A percentile compares a stretch with the other conserved stretches of the same genome.
phyloP scores from a whole-genome alignment of 2,888 invertebrate genomes.

The Monopis laevigella region DNA sequence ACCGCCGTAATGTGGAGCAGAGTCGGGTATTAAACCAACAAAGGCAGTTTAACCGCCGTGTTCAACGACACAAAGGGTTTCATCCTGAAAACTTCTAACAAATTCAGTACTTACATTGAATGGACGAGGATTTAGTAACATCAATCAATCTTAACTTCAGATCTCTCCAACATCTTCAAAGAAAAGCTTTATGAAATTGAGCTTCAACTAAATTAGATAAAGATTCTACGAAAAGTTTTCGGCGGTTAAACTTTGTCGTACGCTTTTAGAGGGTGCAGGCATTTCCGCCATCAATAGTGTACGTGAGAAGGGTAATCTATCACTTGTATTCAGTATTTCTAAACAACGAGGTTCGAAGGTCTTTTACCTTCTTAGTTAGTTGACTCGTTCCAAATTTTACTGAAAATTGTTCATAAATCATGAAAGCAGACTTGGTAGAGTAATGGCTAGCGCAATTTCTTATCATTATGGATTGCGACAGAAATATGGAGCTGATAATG shows the following conservation, averaged over 20 bases:
- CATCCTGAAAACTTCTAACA: slow-evolving; percentile 10
- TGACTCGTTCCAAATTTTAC: too few species aligned
- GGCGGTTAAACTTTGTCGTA: too few species aligned
- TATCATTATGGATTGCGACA: slow-evolving; percentile 10
- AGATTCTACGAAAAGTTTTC: not conserved
- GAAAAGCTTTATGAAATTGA: slow-evolving; percentile 4
- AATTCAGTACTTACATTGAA: slow-evolving; percentile 7
- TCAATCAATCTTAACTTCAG: slow-evolving; percentile 12
- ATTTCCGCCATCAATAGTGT: too few species aligned
- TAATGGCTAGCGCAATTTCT: slow-evolving; percentile 7
- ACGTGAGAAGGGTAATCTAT: too few species aligned
- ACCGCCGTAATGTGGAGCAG: not conserved
- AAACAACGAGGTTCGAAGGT: too few species aligned
- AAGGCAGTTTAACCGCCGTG: slow-evolving; percentile 5
- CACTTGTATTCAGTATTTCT: too few species aligned
- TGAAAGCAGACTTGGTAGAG: too few species aligned
- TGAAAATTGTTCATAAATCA: too few species aligned
- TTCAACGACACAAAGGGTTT: slow-evolving; percentile 9
- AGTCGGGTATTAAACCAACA: slow-evolving; percentile 8
- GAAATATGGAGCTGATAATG: slow-evolving; percentile 10
- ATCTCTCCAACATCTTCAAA: slow-evolving; percentile 2
- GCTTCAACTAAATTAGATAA: slow-evolving; percentile 3
- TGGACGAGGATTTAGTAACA: slow-evolving; percentile 9
- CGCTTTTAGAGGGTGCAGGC: too few species aligned
- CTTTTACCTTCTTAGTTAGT: too few species aligned